Base-by-base conservation (phyloP, 2,888 invertebrate genomes). In the Napeogenes sylphis region DNA sequence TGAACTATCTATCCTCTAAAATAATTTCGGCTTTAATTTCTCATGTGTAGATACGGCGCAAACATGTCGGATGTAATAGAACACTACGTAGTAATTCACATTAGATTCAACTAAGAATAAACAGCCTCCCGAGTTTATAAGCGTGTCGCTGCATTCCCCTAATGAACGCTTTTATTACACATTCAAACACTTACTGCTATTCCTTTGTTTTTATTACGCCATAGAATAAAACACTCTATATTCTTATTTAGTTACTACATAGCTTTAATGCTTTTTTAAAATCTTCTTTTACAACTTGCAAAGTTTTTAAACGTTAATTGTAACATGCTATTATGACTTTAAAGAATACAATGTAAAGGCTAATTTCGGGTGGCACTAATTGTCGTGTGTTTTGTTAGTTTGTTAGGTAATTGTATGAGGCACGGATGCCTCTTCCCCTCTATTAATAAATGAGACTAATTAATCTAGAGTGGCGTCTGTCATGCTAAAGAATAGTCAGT, bases 401-500 rank as follows among this genome's bases (percentile, higher is more conserved):
- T 64, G 65, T 59, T 68, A 66, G 67, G 68, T 71, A 64, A 67
- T 68, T 68, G 68, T 66, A 62, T 73, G 71, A 76, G 70, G 74
- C 76, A 78, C 75, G 75, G 77, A 79, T 79, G 76, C 75, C 67
- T 70, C 67, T 75, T 77, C 77, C 79, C 81, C 80, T 79, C 75
- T 66, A 75, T 72, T 84, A 83, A 88, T 81, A 86, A 87, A 87
- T 87, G 83, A 75, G 74, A 69, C 81, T 82, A 87, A 89, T 89
- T 87, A 87, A 85, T 90, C 84, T 79, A 76, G 75, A 82, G 80
- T 80, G 84, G 81, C 84, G 80, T 84, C 85, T 89, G 87, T 84
- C 86, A 84, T 85, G 83, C 78, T 84, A 83, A 87, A 85, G 85
- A 85, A 87, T 84, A 82, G 81, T 81, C 80, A 73, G 73, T 72